Conservation (phyloP, 2,113 vertebrate genomes). For the cat (Felis catus) region F.catus_Fca126_mat1.0 CM031427.1:35570001-35570500, state of each 20-base stretch:
- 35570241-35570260: not conserved
- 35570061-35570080: not conserved
- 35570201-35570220: not conserved
- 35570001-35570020: not conserved
- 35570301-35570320: not conserved
- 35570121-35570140: not conserved
- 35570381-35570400: not conserved
- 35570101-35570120: not conserved
- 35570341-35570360: not conserved
- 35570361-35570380: accelerated
- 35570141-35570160: not conserved
- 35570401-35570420: not conserved
- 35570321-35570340: not conserved
- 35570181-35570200: not conserved
- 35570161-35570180: not conserved
- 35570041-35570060: not conserved
- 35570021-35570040: not conserved
- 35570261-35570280: accelerated
- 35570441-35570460: not conserved
- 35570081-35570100: not conserved
- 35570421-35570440: not conserved
- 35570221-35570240: not conserved
- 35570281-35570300: not conserved
- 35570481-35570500: not conserved
- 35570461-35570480: not conserved